phyloP scores from a whole-genome alignment of 2,888 invertebrate genomes.

The Phalera bucephala region DNA sequence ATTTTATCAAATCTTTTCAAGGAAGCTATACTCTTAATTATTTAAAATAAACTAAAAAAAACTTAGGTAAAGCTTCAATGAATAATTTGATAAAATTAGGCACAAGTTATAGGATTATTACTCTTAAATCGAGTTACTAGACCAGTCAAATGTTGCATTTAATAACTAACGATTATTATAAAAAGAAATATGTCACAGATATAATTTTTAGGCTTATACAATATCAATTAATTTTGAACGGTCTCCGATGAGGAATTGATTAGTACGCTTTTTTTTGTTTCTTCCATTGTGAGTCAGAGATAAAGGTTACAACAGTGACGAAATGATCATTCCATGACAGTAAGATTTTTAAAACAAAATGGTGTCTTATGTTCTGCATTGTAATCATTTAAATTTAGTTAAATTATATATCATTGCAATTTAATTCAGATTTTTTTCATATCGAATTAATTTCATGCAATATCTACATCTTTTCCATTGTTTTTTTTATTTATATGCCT shows the following conservation, averaged over 20 bases:
- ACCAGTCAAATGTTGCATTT: constrained; percentile 42
- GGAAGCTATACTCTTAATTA: constrained; percentile 35
- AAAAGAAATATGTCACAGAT: constrained; percentile 54
- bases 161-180: constrained; percentile 57
- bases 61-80: constrained; percentile 18
- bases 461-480: too few relatives aligned
- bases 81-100: constrained; percentile 53
- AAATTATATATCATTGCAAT: too few relatives aligned
- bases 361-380: too few relatives aligned
- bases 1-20: constrained; percentile 40
- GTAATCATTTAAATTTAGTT: too few relatives aligned
- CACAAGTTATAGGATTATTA: constrained; percentile 62
- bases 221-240: constrained; percentile 48
- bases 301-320: too few relatives aligned
- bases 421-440: too few relatives aligned
- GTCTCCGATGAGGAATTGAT: constrained; percentile 23
- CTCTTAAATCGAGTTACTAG: constrained; percentile 41
- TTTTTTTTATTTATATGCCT: too few relatives aligned
- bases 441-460: too few relatives aligned
- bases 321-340: too few relatives aligned
- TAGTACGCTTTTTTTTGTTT: constrained; percentile 2
- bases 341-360: neutral
- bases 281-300: neutral
- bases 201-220: constrained; percentile 54
- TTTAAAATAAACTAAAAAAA: too few relatives aligned